phyloP scores from a whole-genome alignment of 2,888 invertebrate genomes.

The Operophtera brumata region DNA sequence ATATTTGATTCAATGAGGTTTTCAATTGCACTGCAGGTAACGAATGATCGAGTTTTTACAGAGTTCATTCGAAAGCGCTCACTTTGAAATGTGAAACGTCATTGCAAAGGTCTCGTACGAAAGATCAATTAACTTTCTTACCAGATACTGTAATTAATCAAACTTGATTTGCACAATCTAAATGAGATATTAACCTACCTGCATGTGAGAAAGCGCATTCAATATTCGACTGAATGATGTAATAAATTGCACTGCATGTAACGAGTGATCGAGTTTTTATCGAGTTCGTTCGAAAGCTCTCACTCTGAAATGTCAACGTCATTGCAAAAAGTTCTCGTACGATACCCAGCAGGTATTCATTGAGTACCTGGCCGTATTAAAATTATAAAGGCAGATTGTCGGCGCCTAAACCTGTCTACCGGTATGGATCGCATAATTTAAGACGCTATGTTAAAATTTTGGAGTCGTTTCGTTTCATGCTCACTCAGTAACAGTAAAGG shows the following conservation, averaged over 20 bases:
- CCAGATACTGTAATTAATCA: too few species aligned
- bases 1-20: constrained; percentile 25
- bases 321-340: constrained; percentile 43
- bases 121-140: too few species aligned
- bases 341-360: constrained; percentile 16
- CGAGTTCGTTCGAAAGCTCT: constrained; percentile 31
- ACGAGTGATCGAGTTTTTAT: constrained; percentile 30
- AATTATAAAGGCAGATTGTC: not conserved
- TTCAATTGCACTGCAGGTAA: constrained; percentile 16
- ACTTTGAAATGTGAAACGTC: constrained; percentile 47
- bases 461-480: too few species aligned
- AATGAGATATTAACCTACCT: too few species aligned
- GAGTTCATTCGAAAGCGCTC: constrained; percentile 32
- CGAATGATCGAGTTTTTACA: constrained; percentile 29
- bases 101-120: constrained; percentile 41
- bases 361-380: not conserved
- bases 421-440: not conserved
- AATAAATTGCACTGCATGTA: constrained; percentile 17
- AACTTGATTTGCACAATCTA: too few species aligned
- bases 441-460: too few species aligned
- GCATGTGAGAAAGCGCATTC: too few species aligned
- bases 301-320: constrained; percentile 47
- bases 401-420: not conserved
- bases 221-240: constrained; percentile 25
- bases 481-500: too few species aligned